A percentile compares a stretch with the other conserved stretches of the same genome.
These are phyloP conservation scores for Hylomyscus alleni DNA, from an alignment of 2,797 vertebrate species.

Conservation along the genomic window DNA sequence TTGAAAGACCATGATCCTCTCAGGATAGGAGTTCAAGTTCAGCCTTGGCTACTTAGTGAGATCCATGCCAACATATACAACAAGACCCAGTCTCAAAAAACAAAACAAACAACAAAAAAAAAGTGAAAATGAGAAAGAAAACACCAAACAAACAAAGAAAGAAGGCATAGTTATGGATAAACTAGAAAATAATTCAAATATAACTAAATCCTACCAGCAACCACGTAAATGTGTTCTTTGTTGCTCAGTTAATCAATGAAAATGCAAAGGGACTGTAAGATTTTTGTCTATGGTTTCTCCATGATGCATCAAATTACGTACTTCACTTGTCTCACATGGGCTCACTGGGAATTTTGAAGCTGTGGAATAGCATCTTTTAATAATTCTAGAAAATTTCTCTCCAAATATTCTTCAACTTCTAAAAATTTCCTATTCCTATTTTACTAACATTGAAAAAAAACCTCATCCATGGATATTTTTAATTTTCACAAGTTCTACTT, in stretches of 20 bases:
- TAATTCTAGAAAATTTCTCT: neutral
- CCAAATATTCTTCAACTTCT: neutral
- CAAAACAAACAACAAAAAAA: neutral
- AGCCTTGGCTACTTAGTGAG: neutral
- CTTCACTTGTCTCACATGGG: neutral
- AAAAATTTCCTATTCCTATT: neutral
- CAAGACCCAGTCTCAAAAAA: neutral
- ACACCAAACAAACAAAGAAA: neutral
- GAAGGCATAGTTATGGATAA: neutral
- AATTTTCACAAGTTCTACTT: neutral
- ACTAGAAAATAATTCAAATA: neutral
- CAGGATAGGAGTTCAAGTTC: neutral
- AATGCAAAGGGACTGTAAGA: neutral
- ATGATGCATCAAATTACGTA: too few relatives aligned
- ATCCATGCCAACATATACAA: neutral
- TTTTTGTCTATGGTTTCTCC: neutral
- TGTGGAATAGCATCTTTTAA: neutral
- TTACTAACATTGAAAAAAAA: neutral
- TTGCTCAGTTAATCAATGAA: neutral
- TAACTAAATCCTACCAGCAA: neutral
- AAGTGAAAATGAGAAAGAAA: neutral
- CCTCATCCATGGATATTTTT: neutral
- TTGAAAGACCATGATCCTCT: neutral
- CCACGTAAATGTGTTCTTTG: neutral
- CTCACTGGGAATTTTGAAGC: neutral